Evolutionary conservation across 1,140 invertebrate species (phyloP), one percentile per base, ranked within the genome.

Genomic region (Nasonia longicornis): DNA sequence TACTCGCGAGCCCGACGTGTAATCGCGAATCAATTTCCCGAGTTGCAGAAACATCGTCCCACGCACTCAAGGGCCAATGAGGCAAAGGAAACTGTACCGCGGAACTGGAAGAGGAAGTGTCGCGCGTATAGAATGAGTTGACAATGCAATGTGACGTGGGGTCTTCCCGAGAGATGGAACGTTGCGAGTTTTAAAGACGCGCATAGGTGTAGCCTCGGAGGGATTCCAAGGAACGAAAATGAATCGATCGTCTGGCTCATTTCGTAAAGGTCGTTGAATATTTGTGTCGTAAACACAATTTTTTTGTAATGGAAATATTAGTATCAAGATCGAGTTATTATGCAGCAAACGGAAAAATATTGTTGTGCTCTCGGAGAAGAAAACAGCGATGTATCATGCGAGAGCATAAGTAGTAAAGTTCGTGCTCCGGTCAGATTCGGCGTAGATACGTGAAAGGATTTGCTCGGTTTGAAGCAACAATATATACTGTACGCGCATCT

Each of bases 371-470:
- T n/a, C 26, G 8, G n/a, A 71, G 11, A 42, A 38, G 7, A 45
- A 73, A 26, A 42, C 26, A 72, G 69, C 38, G n/a, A 52, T 73
- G 14, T 26, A 73, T 52, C 38, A 31, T 66, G 38, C 38, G 35
- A 38, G 22, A 26, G 29, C 26, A 26, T 14, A 77, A 82, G 80
- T 84, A 83, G 82, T 81, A 64, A 64, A 72, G 48, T 63, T 52
- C 45, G 26, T 20, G 42, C 20, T 77, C 11, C 11, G 8, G 80
- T 81, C 80, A 81, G 80, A 70, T 73, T n/a, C 0, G 64, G 0
- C 2, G 58, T 42, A 42, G 38, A 42, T 42, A 7, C 38, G 8
- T 42, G 8, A 42, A 42, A 8, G 38, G 6, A 42, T 48, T 48
- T 14, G 45, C 14, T 14, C 8, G 42, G 11, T 10, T 48, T 26